Evolutionary conservation across 1,140 invertebrate species (phyloP).

Genomic region (Drosophila paulistorum): DNA sequence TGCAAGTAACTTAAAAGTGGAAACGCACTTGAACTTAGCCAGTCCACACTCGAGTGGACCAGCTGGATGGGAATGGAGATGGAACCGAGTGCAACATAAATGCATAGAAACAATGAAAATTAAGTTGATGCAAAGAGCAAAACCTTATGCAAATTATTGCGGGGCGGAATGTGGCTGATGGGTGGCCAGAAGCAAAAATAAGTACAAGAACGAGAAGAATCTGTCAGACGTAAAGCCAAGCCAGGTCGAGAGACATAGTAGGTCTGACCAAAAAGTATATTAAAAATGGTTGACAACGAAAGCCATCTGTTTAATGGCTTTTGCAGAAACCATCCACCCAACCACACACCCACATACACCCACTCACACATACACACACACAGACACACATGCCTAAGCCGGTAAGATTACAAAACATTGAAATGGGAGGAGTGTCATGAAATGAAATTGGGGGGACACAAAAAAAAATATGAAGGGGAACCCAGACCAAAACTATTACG

Average conservation of each 20-base stretch:
- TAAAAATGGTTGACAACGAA: slow-evolving; percentile 70
- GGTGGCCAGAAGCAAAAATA: slow-evolving; percentile 23
- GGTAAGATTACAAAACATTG: slow-evolving; percentile 68
- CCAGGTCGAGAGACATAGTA: slow-evolving; percentile 32
- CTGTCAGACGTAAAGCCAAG: slow-evolving; percentile 41
- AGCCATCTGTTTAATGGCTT: slow-evolving; percentile 79
- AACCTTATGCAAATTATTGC: slow-evolving; percentile 59
- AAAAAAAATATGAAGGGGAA: slow-evolving; percentile 28
- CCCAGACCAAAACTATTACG: slow-evolving; percentile 66
- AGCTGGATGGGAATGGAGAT: slow-evolving; percentile 9
- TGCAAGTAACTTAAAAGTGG: slow-evolving; percentile 57
- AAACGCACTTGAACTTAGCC: slow-evolving; percentile 74
- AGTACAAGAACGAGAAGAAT: slow-evolving; percentile 38
- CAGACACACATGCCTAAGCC: slow-evolving; percentile 58
- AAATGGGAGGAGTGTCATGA: slow-evolving; percentile 6
- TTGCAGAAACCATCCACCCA: slow-evolving; percentile 32
- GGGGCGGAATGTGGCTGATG: slow-evolving; percentile 18
- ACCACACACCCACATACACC: slow-evolving; percentile 19
- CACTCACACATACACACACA: slow-evolving; percentile 35
- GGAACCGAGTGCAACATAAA: slow-evolving; percentile 72
- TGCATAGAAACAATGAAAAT: slow-evolving; percentile 79
- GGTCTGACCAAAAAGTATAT: slow-evolving; percentile 43
- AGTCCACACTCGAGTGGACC: slow-evolving; percentile 45
- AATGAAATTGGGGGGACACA: slow-evolving; percentile 27
- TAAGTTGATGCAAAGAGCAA: slow-evolving; percentile 63